Conservation (phyloP, 2,888 invertebrate genomes). For the Cryptosula pallasiana region DNA sequence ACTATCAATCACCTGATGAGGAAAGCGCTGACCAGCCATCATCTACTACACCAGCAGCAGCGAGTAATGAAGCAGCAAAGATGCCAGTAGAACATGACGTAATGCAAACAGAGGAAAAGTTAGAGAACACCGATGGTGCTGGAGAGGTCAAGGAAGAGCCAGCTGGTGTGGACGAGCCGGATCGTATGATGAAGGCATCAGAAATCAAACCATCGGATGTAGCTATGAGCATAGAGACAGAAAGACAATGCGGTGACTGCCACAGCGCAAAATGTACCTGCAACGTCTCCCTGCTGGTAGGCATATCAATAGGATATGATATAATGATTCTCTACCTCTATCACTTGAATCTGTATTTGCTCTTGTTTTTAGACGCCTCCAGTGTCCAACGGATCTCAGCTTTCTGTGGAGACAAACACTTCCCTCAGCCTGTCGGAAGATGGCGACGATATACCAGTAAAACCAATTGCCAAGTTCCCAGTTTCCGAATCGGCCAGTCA, state of each 20-base stretch:
- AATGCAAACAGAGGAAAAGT: no score
- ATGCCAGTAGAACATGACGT: not conserved
- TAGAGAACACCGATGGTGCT: not conserved
- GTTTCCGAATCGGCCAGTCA: not conserved
- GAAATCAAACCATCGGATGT: conserved; percentile 14
- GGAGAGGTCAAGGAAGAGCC: not conserved
- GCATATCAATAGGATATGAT: no score
- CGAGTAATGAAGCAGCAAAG: not conserved
- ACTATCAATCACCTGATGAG: conserved; percentile 19
- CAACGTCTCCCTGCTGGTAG: not conserved
- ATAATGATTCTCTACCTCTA: no score
- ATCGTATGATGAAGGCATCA: conserved; percentile 12
- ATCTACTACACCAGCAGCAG: not conserved
- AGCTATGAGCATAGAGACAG: not conserved
- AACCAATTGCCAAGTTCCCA: not conserved
- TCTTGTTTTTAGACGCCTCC: conserved; percentile 1
- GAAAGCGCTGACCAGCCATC: not conserved
- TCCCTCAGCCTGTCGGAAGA: not conserved
- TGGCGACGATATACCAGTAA: not conserved
- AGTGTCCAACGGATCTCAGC: conserved; percentile 11
- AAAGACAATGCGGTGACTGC: conserved; percentile 8
- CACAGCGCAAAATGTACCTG: conserved; percentile 6
- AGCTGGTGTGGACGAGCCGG: not conserved
- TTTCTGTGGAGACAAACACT: conserved; percentile 1
- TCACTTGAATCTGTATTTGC: no score